Evolutionary conservation across 2,113 vertebrate genomes (phyloP), one percentile per base, ranked within the genome.

Genomic region (Tupaia tana): DNA sequence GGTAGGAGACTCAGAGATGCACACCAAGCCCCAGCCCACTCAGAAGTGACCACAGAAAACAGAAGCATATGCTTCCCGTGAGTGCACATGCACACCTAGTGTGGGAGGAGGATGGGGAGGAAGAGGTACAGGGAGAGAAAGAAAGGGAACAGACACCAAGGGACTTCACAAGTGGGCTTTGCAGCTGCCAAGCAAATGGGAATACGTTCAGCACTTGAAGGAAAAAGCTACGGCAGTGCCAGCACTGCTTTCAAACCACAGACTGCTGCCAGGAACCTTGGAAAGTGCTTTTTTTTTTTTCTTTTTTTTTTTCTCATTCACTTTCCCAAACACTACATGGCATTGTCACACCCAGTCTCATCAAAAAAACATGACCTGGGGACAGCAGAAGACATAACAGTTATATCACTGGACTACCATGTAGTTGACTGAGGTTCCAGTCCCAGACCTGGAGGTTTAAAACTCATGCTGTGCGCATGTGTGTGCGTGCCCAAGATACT

Each of bases 131-230:
- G 52, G 86, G 16, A 90, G 81, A 52, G 16, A 19, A 87, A 83
- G 43, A 78, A 92, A 89, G 52, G 9, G 66, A 70, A 63, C 9
- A 66, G 90, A 31, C 0, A 7, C 8, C 81, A 56, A 7, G 67
- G 54, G 58, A 59, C 92, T 81, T 95, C 69, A 85, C 94, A 95
- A 74, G 86, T 82, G 85, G 61, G 31, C 24, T 9, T 43, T 43
- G 58, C 58, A 92, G 86, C 95, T 97, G 94, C 83, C 82, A 93
- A 52, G 67, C 58, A 11, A 86, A 70, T 64, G 89, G 71, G 34
- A 96, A 64, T 4, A 10, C 34, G 78, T 77, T 96, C 59, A 61
- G 58, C 66, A 63, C 89, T 81, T 6, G 8, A 82, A 95, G 75
- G 19, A 79, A 89, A 25, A 93, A 25, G 67, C 16, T 27, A 0